These are phyloP conservation scores for Heterodera schachtii DNA, from an alignment of 1,140 invertebrate species.

Conservation along the genomic window DNA sequence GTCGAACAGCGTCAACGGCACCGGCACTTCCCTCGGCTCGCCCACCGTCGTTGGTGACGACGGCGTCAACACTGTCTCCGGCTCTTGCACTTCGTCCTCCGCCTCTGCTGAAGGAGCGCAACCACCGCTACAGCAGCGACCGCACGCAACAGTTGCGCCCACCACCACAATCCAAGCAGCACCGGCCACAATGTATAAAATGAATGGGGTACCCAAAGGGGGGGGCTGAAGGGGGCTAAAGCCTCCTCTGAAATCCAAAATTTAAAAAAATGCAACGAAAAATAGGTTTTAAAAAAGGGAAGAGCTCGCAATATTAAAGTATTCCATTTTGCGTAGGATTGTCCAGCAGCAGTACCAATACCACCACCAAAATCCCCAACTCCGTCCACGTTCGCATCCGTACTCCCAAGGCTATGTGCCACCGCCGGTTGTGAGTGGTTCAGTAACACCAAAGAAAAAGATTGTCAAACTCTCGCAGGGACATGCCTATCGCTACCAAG, in stretches of 20 bases:
- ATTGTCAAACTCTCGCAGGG: not conserved
- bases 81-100: not conserved
- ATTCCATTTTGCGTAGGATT: not conserved
- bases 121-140: not conserved
- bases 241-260: not conserved
- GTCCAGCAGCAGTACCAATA: constrained; percentile 3
- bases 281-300: too few relatives aligned
- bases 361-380: not conserved
- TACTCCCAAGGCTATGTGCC: not conserved
- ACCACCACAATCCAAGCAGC: constrained; percentile 8
- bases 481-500: not conserved
- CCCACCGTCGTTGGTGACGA: not conserved
- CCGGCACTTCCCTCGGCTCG: not conserved
- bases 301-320: not conserved
- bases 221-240: too few relatives aligned
- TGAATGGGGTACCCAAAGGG: too few relatives aligned
- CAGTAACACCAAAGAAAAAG: not conserved
- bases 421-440: not conserved
- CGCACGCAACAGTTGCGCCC: constrained; percentile 1
- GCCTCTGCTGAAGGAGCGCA: not conserved
- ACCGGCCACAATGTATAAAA: constrained; percentile 6
- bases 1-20: not conserved
- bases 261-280: too few relatives aligned
- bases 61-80: not conserved
- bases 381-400: not conserved